A percentile compares a stretch with the other conserved stretches of the same genome.
Evolutionary conservation across 2,113 vertebrate species (phyloP).

Genomic region (Alexandromys fortis): DNA sequence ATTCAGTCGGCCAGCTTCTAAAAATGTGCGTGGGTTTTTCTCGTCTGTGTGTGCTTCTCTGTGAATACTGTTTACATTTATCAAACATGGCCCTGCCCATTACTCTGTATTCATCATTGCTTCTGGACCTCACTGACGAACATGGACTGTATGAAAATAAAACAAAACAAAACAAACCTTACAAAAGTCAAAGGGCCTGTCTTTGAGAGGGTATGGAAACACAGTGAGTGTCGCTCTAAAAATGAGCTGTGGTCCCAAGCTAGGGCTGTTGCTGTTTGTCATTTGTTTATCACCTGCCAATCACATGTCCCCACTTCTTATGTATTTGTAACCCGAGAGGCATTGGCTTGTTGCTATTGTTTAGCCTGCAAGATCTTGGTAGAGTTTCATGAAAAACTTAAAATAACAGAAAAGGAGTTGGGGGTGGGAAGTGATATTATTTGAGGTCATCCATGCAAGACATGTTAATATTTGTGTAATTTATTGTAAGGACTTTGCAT

Average conservation of each 20-base stretch:
- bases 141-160: neutral
- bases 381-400: neutral
- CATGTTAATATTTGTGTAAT: neutral
- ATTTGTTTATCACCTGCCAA: constrained; percentile 37
- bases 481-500: neutral
- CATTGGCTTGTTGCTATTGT: neutral
- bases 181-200: constrained; percentile 6
- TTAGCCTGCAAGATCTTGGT: neutral
- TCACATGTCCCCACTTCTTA: neutral
- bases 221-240: neutral
- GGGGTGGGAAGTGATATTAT: neutral
- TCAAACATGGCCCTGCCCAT: constrained; percentile 73
- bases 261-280: neutral
- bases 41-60: constrained; percentile 70
- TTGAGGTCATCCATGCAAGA: neutral
- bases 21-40: constrained; percentile 66
- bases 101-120: constrained; percentile 65
- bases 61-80: constrained; percentile 76
- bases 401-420: neutral
- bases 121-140: constrained; percentile 45
- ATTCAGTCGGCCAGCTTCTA: constrained; percentile 51
- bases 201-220: neutral
- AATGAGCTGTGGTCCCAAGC: neutral
- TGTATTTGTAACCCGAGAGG: neutral
- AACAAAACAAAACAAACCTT: constrained; percentile 31